Evolutionary conservation across 2,797 vertebrate species (phyloP), one percentile per base, ranked within the genome.

Genomic region (Miichthys miiuy): DNA sequence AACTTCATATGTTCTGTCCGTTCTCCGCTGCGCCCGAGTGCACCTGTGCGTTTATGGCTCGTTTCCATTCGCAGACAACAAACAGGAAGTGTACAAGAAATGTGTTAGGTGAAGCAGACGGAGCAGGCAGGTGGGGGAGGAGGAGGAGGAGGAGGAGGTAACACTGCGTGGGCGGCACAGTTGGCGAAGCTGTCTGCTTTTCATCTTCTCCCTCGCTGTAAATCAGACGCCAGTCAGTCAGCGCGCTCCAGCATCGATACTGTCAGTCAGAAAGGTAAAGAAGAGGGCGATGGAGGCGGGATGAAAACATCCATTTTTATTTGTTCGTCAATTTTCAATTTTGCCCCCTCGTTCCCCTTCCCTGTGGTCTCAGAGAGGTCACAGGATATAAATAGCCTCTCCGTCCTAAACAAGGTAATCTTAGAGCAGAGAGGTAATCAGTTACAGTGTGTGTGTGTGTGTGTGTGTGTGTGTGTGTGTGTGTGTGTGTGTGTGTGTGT

Each of bases 41-140:
- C 20, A 18, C 18, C 25, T 48, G 64, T 69, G 46, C 27, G 2
- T 60, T 18, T 6, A 0, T 44, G 67, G 57, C 66, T 51, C 14
- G 27, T 41, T 20, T 82, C 77, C 69, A 50, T 12, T 38, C 21
- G 50, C 23, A 46, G 68, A 18, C 51, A 16, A 12, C 64, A 25
- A 42, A 80, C 61, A 60, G 86, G 77, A 81, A 72, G 62, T 47
- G 72, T 85, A 78, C 68, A 23, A 67, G 68, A 73, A 50, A 72
- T 8, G 75, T 83, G 82, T 75, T 18, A 34, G 68, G 76, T 20
- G 78, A 82, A 83, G 78, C 81, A 83, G 86, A 82, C 70, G 81
- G 76, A 69, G 80, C 86, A 65, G 71, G 74, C 81, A 72, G 86
- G 86, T 88, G 91, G 88, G 73, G 60, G 64, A 42, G 64, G 74